These are phyloP conservation scores for Sebastes steindachneri DNA, from an alignment of 2,797 vertebrate species.

Conservation along the genomic window DNA sequence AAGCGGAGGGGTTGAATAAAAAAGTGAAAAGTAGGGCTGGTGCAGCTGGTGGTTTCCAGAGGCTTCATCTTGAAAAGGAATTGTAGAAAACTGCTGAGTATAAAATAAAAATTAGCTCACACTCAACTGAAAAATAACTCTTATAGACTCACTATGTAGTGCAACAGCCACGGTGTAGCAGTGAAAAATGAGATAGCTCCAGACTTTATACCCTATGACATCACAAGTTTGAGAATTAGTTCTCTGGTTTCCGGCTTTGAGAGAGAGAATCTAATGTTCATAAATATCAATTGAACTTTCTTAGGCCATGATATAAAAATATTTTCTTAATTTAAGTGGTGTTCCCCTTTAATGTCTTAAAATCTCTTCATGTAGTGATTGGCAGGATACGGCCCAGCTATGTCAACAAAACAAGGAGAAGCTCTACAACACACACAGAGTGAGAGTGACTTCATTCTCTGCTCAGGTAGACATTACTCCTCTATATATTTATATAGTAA, in stretches of 20 bases:
- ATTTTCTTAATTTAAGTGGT: background rate
- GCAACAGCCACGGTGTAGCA: conserved; percentile 9
- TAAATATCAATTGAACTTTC: background rate
- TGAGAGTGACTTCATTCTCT: background rate
- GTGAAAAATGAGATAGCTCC: background rate
- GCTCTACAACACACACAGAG: background rate
- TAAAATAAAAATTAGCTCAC: conserved; percentile 56
- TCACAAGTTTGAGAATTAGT: background rate
- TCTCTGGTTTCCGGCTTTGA: background rate
- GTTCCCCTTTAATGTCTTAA: background rate
- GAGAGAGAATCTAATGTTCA: accelerated
- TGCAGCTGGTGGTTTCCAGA: conserved; percentile 53
- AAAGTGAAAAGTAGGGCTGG: conserved; percentile 67
- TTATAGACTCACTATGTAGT: conserved; percentile 11
- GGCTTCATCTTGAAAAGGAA: conserved; percentile 64
- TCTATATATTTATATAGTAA: background rate
- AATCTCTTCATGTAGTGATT: background rate
- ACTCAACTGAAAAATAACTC: conserved; percentile 40
- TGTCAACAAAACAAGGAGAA: background rate
- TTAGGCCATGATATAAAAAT: background rate
- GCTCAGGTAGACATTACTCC: background rate
- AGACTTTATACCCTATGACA: background rate
- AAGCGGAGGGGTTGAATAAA: conserved; percentile 46
- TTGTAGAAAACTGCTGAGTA: conserved; percentile 57
- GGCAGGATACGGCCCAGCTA: background rate